Evolutionary conservation across 1,140 invertebrate species (phyloP).

Genomic region (Brachionus rotundiformis): DNA sequence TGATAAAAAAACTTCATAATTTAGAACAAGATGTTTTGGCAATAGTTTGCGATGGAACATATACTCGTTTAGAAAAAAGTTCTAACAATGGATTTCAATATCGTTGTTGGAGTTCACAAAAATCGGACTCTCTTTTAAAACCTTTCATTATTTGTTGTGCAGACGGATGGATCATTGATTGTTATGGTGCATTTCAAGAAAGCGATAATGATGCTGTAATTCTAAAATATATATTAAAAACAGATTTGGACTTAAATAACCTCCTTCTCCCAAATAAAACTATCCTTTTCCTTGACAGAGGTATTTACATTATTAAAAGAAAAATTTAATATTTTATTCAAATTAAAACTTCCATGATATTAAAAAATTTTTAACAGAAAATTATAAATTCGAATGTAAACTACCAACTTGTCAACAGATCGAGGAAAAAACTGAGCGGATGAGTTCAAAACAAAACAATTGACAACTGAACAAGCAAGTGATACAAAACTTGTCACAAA

Average conservation of each 20-base stretch:
- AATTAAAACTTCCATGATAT: not conserved
- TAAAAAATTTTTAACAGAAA: not conserved
- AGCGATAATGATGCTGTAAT: not conserved
- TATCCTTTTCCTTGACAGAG: conserved; percentile 13
- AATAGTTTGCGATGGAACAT: conserved; percentile 30
- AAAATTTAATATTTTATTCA: not conserved
- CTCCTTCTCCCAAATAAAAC: not conserved
- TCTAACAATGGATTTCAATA: conserved; percentile 28
- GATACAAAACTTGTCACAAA: not conserved
- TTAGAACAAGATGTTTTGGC: not conserved
- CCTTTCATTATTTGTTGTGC: conserved; percentile 24
- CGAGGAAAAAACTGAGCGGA: not conserved
- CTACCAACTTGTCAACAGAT: not conserved
- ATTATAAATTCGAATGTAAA: not conserved
- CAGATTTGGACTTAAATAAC: not conserved
- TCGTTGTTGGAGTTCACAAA: conserved; percentile 11
- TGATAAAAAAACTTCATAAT: not conserved
- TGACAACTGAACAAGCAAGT: conserved; percentile 4
- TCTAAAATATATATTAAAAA: conserved; percentile 17
- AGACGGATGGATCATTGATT: conserved; percentile 20
- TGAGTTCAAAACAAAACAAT: not conserved
- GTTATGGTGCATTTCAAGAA: conserved; percentile 27
- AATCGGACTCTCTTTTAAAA: not conserved
- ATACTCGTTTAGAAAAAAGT: conserved; percentile 27
- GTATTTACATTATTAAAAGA: not conserved